Base-by-base conservation (phyloP, 1,140 invertebrate species). In the Campoletis sonorensis region DNA sequence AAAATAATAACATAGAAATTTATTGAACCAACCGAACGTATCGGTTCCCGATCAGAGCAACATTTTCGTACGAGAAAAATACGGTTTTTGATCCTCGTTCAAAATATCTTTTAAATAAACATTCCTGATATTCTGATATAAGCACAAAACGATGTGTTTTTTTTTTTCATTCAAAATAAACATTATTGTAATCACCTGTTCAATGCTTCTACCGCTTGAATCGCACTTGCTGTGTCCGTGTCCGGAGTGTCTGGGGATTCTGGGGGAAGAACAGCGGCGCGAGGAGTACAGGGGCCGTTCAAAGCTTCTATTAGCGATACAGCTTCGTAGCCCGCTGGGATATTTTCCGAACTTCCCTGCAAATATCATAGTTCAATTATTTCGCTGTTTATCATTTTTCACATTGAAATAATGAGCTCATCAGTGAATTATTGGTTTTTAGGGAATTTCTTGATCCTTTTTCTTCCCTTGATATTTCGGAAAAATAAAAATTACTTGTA, bases 281-380 rank as follows among this genome's bases (percentile, higher is more conserved):
- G 93, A 2, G 94, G 92, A 26, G 93, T 93, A 84, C 94, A 94
- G 3, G 98, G 98, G 0, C 98, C 98, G 93, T 99, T 99, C n/a
- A 99, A 92, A 8, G 98, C 98, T 93, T 99, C 99, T 79, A 99
- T 97, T n/a, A 99, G 92, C 0, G 98, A 97, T 64, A 99, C 96
- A 23, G 97, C 95, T 92, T 99, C 97, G 90, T 99, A 99, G 0
- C 98, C 98, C 0, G 95, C 93, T 37, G 98, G 98, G 86, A 99
- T 96, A 90, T 97, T 97, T 90, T 97, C 96, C 91, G 93, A 94
- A 90, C 93, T 94, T 84, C 93, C 93, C 93, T 94, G 85, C 58
- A 49, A 64, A 78, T n/a, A 85, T 86, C 27, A 80, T 80, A 64
- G 80, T 80, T 67, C 64, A 82, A 79, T 54, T n/a, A 54, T 15